Evolutionary conservation across 2,888 invertebrate genomes (phyloP).

Genomic region (Chouioia cunea): DNA sequence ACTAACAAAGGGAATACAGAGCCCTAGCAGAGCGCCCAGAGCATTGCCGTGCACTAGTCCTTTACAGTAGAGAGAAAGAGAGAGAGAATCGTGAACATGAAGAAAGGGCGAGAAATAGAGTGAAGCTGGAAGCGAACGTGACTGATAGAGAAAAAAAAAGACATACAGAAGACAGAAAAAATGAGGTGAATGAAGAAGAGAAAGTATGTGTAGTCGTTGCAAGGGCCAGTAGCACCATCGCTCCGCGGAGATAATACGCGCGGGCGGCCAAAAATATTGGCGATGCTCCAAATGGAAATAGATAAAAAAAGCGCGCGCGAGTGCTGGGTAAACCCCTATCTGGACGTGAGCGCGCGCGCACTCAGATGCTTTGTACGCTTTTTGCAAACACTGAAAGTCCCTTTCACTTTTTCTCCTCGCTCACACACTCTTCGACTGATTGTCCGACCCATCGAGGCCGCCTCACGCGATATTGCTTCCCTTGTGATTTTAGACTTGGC

Average conservation of each 20-base stretch:
- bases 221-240: no score
- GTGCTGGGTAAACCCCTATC: conserved; percentile 42
- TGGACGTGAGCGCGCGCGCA: neutral
- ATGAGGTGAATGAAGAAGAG: conserved; percentile 53
- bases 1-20: conserved; percentile 8
- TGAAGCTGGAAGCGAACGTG: no score
- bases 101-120: neutral
- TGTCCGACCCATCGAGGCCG: no score
- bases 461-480: no score
- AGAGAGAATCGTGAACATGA: conserved; percentile 8
- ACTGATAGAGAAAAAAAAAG: no score
- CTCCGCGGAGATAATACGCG: conserved; percentile 49
- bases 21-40: no score
- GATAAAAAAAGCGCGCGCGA: conserved; percentile 63
- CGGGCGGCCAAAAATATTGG: conserved; percentile 61
- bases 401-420: neutral
- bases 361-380: conserved; percentile 9
- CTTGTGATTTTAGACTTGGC: no score
- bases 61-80: conserved; percentile 13
- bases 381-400: neutral
- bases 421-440: neutral
- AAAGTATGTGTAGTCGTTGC: conserved; percentile 56
- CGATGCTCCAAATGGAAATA: conserved; percentile 65
- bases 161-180: conserved; percentile 5
- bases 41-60: neutral